Conservation (phyloP, 2,888 invertebrate species). For the Mechanitis messenoides region DNA sequence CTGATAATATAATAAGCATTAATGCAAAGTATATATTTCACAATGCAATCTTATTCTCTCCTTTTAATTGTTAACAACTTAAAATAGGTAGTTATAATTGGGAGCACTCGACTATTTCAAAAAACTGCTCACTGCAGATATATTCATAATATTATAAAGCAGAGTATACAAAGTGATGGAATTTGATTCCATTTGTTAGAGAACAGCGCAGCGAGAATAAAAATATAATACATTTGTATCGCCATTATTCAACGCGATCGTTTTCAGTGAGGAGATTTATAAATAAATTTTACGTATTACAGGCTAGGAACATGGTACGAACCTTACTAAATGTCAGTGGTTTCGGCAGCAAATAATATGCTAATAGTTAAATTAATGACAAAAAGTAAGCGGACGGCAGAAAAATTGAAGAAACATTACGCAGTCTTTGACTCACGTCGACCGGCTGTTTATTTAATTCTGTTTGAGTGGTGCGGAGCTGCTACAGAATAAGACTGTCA, state of each 20-base stretch:
- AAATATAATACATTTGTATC: conserved; percentile 23
- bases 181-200: conserved; percentile 52
- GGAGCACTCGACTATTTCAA: conserved; percentile 32
- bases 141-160: conserved; percentile 21
- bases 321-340: conserved; percentile 40
- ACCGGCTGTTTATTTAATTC: conserved; percentile 7
- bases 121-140: conserved; percentile 18
- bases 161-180: conserved; percentile 39
- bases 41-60: conserved; percentile 75
- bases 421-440: conserved; percentile 12
- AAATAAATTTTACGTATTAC: conserved; percentile 51
- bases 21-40: conserved; percentile 63
- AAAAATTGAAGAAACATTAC: conserved; percentile 36
- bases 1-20: conserved; percentile 47
- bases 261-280: conserved; percentile 30
- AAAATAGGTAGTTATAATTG: conserved; percentile 44
- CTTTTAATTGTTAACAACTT: conserved; percentile 66
- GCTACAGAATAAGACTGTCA: conserved; percentile 33
- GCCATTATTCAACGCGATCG: conserved; percentile 19
- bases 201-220: conserved; percentile 28
- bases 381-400: conserved; percentile 57
- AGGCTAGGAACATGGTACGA: conserved; percentile 56
- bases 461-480: conserved; percentile 12
- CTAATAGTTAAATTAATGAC: conserved; percentile 18
- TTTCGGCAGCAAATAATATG: conserved; percentile 25